phyloP scores from a whole-genome alignment of 2,888 invertebrate species.

The Periphyllus acericola region DNA sequence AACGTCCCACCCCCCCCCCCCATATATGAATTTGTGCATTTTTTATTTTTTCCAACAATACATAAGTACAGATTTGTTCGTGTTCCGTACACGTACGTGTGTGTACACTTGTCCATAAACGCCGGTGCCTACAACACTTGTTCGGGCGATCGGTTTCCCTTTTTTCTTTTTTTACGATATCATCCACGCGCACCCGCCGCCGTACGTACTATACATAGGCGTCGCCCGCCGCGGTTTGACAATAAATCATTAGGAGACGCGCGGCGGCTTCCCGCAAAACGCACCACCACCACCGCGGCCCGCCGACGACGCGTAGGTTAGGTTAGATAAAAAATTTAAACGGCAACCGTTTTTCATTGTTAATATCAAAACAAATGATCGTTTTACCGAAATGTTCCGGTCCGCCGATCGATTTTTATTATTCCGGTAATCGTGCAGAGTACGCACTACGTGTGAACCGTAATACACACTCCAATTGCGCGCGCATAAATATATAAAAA shows the following conservation, averaged over 20 bases:
- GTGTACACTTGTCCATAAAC: not conserved
- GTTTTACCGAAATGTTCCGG: not conserved
- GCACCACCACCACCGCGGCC: not conserved
- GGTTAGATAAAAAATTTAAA: conserved; percentile 7
- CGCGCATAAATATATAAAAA: not conserved
- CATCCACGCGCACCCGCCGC: not conserved
- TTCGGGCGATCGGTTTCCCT: too few relatives aligned
- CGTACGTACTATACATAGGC: not conserved
- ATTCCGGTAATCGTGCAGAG: not conserved
- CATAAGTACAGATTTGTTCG: not conserved
- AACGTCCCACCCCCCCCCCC: too few relatives aligned
- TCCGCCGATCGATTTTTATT: conserved; percentile 1
- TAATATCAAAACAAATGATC: conserved; percentile 38
- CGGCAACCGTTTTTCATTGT: conserved; percentile 31
- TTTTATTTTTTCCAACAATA: not conserved
- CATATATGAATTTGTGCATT: too few relatives aligned
- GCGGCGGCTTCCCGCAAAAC: not conserved
- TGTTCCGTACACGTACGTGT: not conserved
- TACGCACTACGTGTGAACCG: not conserved
- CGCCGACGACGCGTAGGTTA: not conserved
- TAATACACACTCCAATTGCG: not conserved
- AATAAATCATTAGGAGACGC: conserved; percentile 45
- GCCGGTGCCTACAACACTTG: not conserved
- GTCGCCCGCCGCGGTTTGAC: conserved; percentile 14
- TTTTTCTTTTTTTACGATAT: not conserved